phyloP scores from a whole-genome alignment of 2,113 vertebrate genomes.

The Microcebus murinus region DNA sequence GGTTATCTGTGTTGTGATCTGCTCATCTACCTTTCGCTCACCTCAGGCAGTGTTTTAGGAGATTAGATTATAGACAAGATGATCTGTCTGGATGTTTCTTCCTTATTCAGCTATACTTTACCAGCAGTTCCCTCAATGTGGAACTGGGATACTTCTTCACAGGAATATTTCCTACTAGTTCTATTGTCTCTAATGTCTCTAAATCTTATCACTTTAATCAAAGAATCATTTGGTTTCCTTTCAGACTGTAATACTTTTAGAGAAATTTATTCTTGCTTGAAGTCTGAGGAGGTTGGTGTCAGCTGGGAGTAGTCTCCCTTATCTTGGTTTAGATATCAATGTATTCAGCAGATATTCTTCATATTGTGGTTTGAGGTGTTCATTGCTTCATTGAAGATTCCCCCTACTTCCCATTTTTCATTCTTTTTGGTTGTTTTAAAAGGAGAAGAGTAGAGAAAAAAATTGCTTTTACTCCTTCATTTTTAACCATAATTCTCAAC shows the following conservation, averaged over 20 bases:
- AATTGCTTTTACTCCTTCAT: conserved; percentile 12
- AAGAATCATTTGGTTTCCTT: conserved; percentile 13
- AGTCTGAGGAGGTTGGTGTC: not conserved
- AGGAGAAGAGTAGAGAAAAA: not conserved
- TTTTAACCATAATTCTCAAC: conserved; percentile 49
- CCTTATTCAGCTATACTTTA: not conserved
- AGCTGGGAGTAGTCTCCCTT: not conserved
- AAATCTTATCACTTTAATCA: conserved; percentile 9
- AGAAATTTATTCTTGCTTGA: conserved; percentile 45
- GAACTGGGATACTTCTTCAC: conserved; percentile 10
- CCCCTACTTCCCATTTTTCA: not conserved
- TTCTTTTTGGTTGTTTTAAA: conserved; percentile 31
- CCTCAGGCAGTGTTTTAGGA: not conserved
- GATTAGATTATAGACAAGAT: conserved; percentile 54
- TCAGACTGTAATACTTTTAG: not conserved
- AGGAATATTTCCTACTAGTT: not conserved
- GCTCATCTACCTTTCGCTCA: conserved; percentile 45
- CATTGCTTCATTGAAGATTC: not conserved
- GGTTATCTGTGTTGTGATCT: conserved; percentile 32
- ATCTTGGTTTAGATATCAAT: not conserved
- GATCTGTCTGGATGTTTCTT: not conserved
- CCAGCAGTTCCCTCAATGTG: not conserved
- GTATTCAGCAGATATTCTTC: not conserved
- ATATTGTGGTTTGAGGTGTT: conserved; percentile 23
- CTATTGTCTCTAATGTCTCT: not conserved